phyloP scores from a whole-genome alignment of 53 echinoderm and acorn worm species.

The Arbacia lixula region DNA sequence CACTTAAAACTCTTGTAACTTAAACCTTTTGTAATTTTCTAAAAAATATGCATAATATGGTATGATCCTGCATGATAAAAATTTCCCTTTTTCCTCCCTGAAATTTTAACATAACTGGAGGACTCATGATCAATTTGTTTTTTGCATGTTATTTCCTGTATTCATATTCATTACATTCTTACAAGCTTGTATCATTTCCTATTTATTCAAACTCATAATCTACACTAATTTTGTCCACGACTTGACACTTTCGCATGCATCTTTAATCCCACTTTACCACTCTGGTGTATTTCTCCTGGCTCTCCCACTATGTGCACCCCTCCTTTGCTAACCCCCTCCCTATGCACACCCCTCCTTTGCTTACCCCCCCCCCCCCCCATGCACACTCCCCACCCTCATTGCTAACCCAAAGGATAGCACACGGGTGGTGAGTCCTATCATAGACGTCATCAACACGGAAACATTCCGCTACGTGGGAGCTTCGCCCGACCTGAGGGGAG shows the following conservation, averaged over 20 bases:
- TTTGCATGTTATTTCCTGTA: too few species aligned
- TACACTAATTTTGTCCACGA: too few species aligned
- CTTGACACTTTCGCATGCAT: background rate
- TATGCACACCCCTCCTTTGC: background rate
- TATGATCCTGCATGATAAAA: too few species aligned
- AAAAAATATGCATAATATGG: too few species aligned
- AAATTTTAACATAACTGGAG: too few species aligned
- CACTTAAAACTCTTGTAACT: too few species aligned
- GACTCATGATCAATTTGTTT: too few species aligned
- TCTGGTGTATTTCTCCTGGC: background rate
- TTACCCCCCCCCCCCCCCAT: slow-evolving; percentile 19
- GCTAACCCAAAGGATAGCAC: slow-evolving; percentile 63
- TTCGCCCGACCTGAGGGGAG: slow-evolving; percentile 84
- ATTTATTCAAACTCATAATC: too few species aligned
- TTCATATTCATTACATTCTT: too few species aligned
- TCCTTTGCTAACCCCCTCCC: slow-evolving; percentile 2
- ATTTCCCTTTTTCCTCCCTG: too few species aligned
- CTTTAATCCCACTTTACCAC: background rate
- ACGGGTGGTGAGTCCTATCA: slow-evolving; percentile 80
- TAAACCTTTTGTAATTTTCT: too few species aligned
- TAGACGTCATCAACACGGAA: slow-evolving; percentile 90
- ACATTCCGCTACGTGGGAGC: slow-evolving; percentile 83
- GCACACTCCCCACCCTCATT: background rate
- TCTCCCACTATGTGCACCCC: background rate
- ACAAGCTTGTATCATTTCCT: too few species aligned